Conservation (phyloP, 2,113 vertebrate genomes). For the Cyprinus carpio region DNA sequence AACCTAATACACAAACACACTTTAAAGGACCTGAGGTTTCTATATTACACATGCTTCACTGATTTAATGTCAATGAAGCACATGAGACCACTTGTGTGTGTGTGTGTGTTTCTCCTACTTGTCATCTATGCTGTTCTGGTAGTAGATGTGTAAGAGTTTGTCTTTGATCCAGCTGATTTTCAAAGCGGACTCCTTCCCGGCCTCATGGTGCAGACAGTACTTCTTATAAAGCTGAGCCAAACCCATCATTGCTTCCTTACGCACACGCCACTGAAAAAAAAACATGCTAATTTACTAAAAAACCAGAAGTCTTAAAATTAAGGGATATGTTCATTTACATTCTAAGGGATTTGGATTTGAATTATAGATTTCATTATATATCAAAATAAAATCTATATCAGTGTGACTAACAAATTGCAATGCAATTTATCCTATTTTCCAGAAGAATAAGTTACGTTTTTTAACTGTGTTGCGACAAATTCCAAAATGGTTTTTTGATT, state of each 20-base stretch:
- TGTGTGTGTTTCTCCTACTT: conserved; percentile 76
- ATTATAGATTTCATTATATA: neutral
- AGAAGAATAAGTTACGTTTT: neutral
- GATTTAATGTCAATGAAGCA: neutral
- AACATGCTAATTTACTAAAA: neutral
- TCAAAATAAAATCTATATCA: neutral
- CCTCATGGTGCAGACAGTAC: conserved; percentile 97
- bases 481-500: no score
- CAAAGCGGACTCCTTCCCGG: conserved; percentile 92
- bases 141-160: conserved; percentile 98
- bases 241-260: conserved; percentile 99
- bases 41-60: neutral
- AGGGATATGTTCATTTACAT: neutral
- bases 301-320: no score
- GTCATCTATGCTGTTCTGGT: conserved; percentile 99
- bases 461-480: no score
- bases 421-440: neutral
- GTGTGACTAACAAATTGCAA: neutral
- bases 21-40: neutral
- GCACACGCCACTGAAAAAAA: conserved; percentile 88
- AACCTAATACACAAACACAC: conserved; percentile 74
- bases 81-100: neutral
- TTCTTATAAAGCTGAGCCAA: conserved; percentile 97
- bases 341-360: neutral
- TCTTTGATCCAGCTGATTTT: conserved; percentile 99